Evolutionary conservation across 2,113 vertebrate genomes (phyloP), one percentile per base, ranked within the genome.

Genomic region (Anolis carolinensis): DNA sequence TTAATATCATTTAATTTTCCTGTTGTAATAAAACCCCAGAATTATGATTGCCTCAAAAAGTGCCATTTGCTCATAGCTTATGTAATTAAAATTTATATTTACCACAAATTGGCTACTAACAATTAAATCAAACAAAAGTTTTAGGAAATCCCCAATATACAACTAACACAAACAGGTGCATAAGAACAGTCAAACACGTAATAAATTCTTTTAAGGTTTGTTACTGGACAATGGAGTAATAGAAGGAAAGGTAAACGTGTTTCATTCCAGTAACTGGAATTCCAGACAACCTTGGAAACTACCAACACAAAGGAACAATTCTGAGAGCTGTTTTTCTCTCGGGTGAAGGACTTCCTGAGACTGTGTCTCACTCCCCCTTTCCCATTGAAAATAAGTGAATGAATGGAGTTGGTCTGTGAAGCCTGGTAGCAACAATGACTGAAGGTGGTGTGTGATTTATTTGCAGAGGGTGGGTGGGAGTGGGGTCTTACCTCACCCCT

Each of bases 291-390:
- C 84, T 80, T n/a, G 67, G 21, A 86, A 86, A 80, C 77, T 25
- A 4, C 11, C 50, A 20, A 10, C 85, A 93, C 89, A 93, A 94
- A 96, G 95, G 90, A 93, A 96, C 95, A 95, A 96, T 95, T 93
- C 91, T 95, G 95, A 91, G 94, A 62, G 0, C 3, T 2, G 0
- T 9, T 59, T 23, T 0, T 89, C 85, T 79, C 82, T n/a, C 1
- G 55, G 85, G 4, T 71, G 80, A 87, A 86, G 78, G 86, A 52
- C 84, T 95, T 95, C 94, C 91, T 94, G 0, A 83, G 20, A 2
- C n/a, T 63, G 3, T 52, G 9, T 14, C 72, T 63, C 78, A 81
- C 76, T 73, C 91, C 87, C 86, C 84, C 78, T 90, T 27, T 82
- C 70, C 74, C 1, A 0, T 30, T 1, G 4, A 90, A 75, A 81